Base-by-base conservation (phyloP, 2,888 invertebrate species). In the Aproaerema taeniolella region DNA sequence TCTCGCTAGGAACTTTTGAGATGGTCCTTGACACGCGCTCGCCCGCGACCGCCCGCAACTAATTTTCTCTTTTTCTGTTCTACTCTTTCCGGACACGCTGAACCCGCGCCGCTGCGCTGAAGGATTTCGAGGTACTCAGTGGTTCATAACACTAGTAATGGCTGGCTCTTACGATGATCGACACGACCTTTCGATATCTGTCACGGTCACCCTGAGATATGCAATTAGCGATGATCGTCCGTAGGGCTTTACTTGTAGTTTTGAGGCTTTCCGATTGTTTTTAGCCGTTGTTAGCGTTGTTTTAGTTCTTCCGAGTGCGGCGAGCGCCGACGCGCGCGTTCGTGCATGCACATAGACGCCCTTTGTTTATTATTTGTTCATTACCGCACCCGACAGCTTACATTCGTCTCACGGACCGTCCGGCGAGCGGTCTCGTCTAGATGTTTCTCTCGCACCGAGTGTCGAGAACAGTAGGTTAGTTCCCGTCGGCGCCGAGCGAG, bases 1-100 rank as follows among this genome's bases (percentile, higher is more conserved):
- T n/a, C n/a, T 53, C 69, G 67, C 89, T 91, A 91, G 93, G 93
- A 93, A 92, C 93, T 94, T 94, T 94, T 94, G 94, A 94, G 94
- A 94, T 94, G 94, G 94, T 94, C 94, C 94, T 93, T 92, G 92
- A 72, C 78, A 66, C 75, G 79, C 81, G 81, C 85, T 75, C 82
- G 79, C 71, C 78, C 77, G 76, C 82, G 79, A 71, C 78, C 77
- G 76, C 75, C 73, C 73, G 68, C 81, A 80, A 90, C 89, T 90
- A 90, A 90, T 90, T 73, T 85, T 88, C 68, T 90, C 89, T 88
- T 88, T 89, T 88, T 90, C 89, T 90, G 88, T 89, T 90, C 89
- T 90, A 88, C 91, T 89, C 90, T 89, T 85, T 87, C 90, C 89
- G 88, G 89, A 88, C 89, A 89, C 88, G 90, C 89, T 86, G 89